phyloP scores from a whole-genome alignment of 1,140 invertebrate species.

The Caerostris darwini region DNA sequence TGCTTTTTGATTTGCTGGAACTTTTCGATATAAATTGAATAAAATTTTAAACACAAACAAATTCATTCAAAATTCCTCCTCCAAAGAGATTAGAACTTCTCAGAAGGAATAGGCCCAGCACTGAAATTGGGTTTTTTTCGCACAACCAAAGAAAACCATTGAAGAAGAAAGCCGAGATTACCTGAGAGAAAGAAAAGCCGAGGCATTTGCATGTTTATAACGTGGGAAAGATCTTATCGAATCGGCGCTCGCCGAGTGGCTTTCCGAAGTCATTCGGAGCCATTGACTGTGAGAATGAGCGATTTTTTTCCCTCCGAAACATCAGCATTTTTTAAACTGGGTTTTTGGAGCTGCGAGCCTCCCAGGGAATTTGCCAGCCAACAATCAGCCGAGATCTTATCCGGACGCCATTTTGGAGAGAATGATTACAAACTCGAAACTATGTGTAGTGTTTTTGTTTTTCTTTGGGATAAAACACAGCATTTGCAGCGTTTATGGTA shows the following conservation, averaged over 20 bases:
- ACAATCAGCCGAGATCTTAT: background rate
- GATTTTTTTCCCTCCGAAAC: slow-evolving; percentile 2
- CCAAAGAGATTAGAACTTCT: no score
- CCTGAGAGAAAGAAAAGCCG: background rate
- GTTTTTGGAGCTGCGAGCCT: background rate
- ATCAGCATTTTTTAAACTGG: slow-evolving; percentile 11
- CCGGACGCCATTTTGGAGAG: background rate
- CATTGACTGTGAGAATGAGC: slow-evolving; percentile 34
- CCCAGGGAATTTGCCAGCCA: background rate
- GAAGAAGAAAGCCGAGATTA: background rate
- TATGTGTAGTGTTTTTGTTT: background rate
- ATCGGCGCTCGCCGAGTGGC: background rate
- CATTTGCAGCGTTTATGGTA: no score
- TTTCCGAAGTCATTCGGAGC: background rate
- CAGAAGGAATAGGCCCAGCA: no score
- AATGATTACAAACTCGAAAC: background rate
- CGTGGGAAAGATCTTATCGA: slow-evolving; percentile 28
- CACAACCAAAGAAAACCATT: background rate
- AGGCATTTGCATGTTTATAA: slow-evolving; percentile 24
- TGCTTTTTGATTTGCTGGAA: background rate
- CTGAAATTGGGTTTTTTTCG: no score
- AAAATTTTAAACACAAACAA: background rate
- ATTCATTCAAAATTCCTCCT: background rate
- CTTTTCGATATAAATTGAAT: background rate
- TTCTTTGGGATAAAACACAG: background rate